A percentile compares a stretch with the other conserved stretches of the same genome.
phyloP scores from a whole-genome alignment of 2,797 vertebrate species.

The Sebastes dallii region DNA sequence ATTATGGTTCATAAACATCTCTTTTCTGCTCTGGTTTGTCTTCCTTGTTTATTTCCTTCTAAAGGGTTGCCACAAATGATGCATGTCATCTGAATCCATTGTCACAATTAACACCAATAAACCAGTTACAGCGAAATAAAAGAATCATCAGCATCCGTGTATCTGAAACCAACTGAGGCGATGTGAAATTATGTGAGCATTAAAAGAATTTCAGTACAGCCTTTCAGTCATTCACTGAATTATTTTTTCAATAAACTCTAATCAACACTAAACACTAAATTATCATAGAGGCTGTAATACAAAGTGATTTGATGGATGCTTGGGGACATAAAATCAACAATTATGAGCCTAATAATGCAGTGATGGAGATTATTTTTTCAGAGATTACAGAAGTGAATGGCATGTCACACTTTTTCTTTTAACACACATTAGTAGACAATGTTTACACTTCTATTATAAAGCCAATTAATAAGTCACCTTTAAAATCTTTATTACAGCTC shows the following conservation, averaged over 20 bases:
- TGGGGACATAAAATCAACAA: neutral
- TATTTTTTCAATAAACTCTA: neutral
- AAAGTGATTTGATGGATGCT: neutral
- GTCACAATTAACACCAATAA: slow-evolving; percentile 42
- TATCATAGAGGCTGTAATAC: neutral
- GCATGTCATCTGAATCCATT: slow-evolving; percentile 23
- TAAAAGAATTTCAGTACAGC: slow-evolving; percentile 9
- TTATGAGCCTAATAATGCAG: neutral
- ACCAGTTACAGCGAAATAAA: neutral
- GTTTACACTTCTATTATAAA: neutral
- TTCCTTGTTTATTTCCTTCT: slow-evolving; percentile 11
- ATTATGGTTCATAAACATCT: slow-evolving; percentile 2
- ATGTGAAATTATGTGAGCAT: slow-evolving; percentile 15
- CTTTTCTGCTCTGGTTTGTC: neutral
- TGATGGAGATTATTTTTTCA: neutral
- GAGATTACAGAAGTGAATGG: neutral
- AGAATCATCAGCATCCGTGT: slow-evolving; percentile 17
- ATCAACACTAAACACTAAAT: slow-evolving; percentile 1
- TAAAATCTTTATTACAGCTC: neutral
- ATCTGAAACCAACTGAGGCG: slow-evolving; percentile 1
- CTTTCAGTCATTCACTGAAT: neutral
- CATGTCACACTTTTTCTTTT: neutral
- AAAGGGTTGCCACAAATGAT: slow-evolving; percentile 21
- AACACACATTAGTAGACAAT: neutral
- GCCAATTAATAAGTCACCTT: neutral